phyloP scores from a whole-genome alignment of 2,797 vertebrate species.

The Tenualosa ilisha region DNA sequence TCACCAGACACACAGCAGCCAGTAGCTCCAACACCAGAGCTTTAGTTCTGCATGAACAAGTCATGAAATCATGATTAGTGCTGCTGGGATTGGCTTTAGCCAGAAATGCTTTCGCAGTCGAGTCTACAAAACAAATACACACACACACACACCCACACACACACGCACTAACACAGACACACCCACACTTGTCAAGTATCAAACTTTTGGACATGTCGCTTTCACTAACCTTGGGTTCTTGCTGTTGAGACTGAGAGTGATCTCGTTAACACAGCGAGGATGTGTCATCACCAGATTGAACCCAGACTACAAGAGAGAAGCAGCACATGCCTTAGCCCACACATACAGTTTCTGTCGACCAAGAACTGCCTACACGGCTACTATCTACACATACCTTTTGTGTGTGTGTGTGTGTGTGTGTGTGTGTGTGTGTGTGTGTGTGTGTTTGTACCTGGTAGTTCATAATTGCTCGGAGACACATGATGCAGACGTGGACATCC shows the following conservation, averaged over 20 bases:
- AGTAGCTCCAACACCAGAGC: conserved; percentile 91
- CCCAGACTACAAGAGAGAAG: conserved; percentile 78
- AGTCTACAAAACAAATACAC: neutral
- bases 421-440: conserved; percentile 27
- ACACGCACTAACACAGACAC: neutral
- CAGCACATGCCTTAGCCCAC: neutral
- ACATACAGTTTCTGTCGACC: neutral
- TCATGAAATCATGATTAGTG: neutral
- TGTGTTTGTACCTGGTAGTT: conserved; percentile 89
- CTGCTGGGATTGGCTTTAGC: no score
- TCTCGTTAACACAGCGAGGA: conserved; percentile 93
- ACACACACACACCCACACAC: neutral
- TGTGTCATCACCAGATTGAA: conserved; percentile 97
- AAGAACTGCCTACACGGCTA: neutral
- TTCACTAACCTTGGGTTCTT: conserved; percentile 81
- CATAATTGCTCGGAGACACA: conserved; percentile 98
- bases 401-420: neutral
- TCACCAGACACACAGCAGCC: conserved; percentile 92
- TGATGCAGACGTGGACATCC: conserved; percentile 93
- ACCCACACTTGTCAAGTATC: conserved; percentile 54
- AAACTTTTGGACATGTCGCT: neutral
- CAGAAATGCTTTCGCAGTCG: neutral
- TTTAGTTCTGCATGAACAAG: conserved; percentile 78
- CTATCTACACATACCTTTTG: neutral
- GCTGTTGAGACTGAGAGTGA: conserved; percentile 95